These are phyloP conservation scores for Agapostemon virescens DNA, from an alignment of 2,888 invertebrate genomes.

Conservation along the genomic window DNA sequence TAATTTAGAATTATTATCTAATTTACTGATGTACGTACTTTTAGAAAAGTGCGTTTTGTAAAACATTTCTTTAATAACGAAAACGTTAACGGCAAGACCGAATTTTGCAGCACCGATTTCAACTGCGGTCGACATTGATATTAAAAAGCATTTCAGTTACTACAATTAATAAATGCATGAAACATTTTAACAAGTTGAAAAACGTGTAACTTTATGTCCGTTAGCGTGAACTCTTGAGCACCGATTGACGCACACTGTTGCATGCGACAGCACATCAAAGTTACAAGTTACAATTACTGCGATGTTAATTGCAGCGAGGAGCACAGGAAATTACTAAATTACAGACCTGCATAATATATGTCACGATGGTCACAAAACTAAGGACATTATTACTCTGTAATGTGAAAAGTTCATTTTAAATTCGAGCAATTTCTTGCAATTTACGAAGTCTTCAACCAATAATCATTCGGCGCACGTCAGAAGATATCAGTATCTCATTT, in stretches of 20 bases:
- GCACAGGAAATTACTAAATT: not conserved
- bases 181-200: slow-evolving; percentile 41
- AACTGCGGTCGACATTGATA: slow-evolving; percentile 16
- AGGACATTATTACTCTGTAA: not conserved
- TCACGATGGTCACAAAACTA: not conserved
- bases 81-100: slow-evolving; percentile 29
- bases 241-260: slow-evolving; percentile 24
- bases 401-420: not conserved
- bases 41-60: not conserved
- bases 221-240: slow-evolving; percentile 30
- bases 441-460: not conserved
- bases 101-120: slow-evolving; percentile 25
- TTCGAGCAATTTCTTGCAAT: not conserved
- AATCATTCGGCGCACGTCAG: not conserved
- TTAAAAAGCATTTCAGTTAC: slow-evolving; percentile 36
- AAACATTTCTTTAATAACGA: not conserved
- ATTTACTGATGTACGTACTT: not conserved
- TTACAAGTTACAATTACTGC: slow-evolving; percentile 10
- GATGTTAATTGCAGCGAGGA: slow-evolving; percentile 1
- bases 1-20: too few relatives aligned
- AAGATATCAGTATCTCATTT: not conserved
- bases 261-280: slow-evolving; percentile 6
- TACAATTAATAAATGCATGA: slow-evolving; percentile 32
- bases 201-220: slow-evolving; percentile 30
- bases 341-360: not conserved